phyloP scores from a whole-genome alignment of 2,113 vertebrate genomes.

The Struthidea cinerea region DNA sequence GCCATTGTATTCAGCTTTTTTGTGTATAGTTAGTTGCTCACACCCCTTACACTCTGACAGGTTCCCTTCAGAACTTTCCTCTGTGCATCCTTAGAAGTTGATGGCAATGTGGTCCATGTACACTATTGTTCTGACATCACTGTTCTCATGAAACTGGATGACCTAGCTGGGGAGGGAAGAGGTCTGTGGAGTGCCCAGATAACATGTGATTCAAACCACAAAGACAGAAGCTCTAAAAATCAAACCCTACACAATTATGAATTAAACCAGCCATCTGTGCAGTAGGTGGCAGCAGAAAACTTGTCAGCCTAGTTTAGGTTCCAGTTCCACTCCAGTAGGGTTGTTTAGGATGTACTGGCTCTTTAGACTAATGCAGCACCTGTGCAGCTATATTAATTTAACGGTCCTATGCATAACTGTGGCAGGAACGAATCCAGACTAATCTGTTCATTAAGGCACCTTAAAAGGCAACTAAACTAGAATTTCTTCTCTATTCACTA shows the following conservation, averaged over 20 bases:
- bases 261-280: neutral
- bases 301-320: neutral
- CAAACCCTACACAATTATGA: neutral
- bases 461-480: neutral
- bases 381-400: neutral
- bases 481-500: neutral
- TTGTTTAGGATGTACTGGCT: neutral
- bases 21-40: neutral
- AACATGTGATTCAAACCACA: neutral
- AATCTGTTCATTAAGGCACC: neutral
- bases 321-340: neutral
- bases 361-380: neutral
- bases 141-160: neutral
- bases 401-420: neutral
- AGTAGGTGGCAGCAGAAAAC: constrained; percentile 57
- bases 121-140: neutral
- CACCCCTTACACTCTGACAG: neutral
- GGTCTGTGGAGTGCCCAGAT: neutral
- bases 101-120: neutral
- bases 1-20: neutral
- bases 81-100: neutral
- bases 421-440: neutral
- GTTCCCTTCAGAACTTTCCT: neutral
- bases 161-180: neutral
- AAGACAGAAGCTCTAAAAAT: neutral